Evolutionary conservation across 1,140 invertebrate genomes (phyloP).

Genomic region (Rhyacophila brunnea): DNA sequence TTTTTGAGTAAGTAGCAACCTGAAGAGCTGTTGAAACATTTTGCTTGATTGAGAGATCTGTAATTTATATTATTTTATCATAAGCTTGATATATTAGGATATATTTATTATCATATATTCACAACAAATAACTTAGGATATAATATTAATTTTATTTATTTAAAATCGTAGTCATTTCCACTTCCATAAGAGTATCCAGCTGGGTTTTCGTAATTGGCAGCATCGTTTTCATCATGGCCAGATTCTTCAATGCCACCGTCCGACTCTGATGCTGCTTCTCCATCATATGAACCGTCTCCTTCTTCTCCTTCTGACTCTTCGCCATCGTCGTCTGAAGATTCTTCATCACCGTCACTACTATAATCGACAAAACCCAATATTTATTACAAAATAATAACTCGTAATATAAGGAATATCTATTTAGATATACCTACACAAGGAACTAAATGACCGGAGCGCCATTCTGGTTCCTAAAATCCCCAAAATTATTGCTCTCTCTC

Average conservation of each 20-base stretch:
- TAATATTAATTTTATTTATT: conserved; percentile 13
- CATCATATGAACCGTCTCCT: conserved; percentile 35
- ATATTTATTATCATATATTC: too few relatives aligned
- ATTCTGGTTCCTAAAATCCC: too few relatives aligned
- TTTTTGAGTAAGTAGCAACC: too few relatives aligned
- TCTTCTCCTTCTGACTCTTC: conserved; percentile 7
- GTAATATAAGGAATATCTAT: too few relatives aligned
- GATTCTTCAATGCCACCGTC: conserved; percentile 45
- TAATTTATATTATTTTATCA: too few relatives aligned
- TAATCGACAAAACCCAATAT: background rate
- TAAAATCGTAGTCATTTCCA: conserved; percentile 45
- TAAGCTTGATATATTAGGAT: too few relatives aligned
- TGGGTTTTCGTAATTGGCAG: conserved; percentile 41
- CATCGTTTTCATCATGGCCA: conserved; percentile 48
- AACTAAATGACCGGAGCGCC: too few relatives aligned
- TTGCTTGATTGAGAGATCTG: too few relatives aligned
- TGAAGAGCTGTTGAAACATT: too few relatives aligned
- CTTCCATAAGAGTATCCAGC: conserved; percentile 47
- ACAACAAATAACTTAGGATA: background rate
- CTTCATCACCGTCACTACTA: conserved; percentile 23
- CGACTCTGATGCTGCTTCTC: conserved; percentile 31
- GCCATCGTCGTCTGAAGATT: conserved; percentile 3
- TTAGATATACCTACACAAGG: too few relatives aligned
- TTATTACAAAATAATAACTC: too few relatives aligned
- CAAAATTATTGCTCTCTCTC: too few relatives aligned